Evolutionary conservation across 2,797 vertebrate genomes (phyloP).

Genomic region (Neomorphus geoffroyi): DNA sequence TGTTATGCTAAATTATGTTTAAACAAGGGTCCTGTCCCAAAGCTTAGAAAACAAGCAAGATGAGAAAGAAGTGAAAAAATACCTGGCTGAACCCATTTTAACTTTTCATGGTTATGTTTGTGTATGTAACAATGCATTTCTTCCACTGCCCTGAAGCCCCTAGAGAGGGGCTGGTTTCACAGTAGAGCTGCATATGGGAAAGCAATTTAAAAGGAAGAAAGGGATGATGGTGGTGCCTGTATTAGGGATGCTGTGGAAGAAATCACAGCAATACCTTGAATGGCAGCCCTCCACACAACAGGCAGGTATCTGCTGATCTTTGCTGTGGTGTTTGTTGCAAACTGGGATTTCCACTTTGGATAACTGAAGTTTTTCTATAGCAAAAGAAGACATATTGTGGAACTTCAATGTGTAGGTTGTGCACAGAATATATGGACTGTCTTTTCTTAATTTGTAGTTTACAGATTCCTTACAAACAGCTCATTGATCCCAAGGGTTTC

Average conservation of each 20-base stretch:
- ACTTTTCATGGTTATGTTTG: not conserved
- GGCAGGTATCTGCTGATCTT: not conserved
- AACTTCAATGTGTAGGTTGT: not conserved
- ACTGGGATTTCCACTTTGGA: not conserved
- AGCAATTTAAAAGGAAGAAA: not conserved
- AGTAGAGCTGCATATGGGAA: not conserved
- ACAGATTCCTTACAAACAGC: not conserved
- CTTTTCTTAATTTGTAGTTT: not conserved
- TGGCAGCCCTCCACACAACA: not conserved
- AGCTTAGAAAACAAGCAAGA: constrained; percentile 17
- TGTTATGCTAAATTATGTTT: constrained; percentile 17
- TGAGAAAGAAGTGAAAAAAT: constrained; percentile 12
- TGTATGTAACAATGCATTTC: not conserved
- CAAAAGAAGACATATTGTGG: not conserved
- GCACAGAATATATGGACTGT: not conserved
- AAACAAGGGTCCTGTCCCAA: not conserved
- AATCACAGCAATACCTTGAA: not conserved
- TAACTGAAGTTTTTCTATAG: not conserved
- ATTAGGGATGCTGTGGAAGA: not conserved
- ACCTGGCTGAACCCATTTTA: not conserved
- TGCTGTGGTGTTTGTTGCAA: not conserved
- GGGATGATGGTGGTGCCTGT: not conserved
- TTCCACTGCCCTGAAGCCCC: not conserved
- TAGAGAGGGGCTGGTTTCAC: not conserved
- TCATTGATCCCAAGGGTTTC: not conserved